Evolutionary conservation across 2,113 vertebrate genomes (phyloP), one percentile per base, ranked within the genome.

Genomic region (Macquaria ambigua): DNA sequence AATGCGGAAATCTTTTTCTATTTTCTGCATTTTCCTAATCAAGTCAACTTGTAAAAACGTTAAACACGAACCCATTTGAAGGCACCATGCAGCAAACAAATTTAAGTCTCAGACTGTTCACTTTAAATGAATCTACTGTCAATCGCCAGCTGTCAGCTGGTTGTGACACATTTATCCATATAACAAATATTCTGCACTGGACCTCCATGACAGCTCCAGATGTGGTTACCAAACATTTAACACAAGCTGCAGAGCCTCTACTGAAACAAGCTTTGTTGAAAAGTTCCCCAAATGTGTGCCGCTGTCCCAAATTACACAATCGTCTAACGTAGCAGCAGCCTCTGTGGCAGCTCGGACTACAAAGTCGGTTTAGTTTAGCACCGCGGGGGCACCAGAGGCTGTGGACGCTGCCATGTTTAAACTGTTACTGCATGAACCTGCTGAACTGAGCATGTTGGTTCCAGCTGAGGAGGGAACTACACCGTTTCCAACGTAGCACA

Each of bases 351-450:
- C 72, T 34, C 3, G 1, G 78, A 79, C 79, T 79, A 79, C 85
- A 85, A 66, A 82, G 72, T 41, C 11, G 12, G 82, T 77, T 61
- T 2, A 25, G 59, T n/a, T 34, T 0, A 46, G 31, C 31, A 83
- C 48, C 25, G 69, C 28, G 74, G 72, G 81, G 79, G 68, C 52
- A 76, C 64, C n/a, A 11, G 61, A 78, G 89, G 83, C 86, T 56
- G 69, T 0, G 37, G 76, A 85, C 59, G 80, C 68, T 56, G 77
- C 63, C 69, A 68, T 75, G 75, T 86, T 89, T 75, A 50, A 85
- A 83, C 46, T 31, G 74, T 82, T 84, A 74, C 77, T 63, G 77
- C 25, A n/a, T 52, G 69, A 86, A 82, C 77, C 79, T 73, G 89
- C 67, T 87, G 89, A 89, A 82, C 87, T 4, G 31, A 77, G 56